Evolutionary conservation across 1,140 invertebrate species (phyloP).

Genomic region (Scaptomyza pallida): DNA sequence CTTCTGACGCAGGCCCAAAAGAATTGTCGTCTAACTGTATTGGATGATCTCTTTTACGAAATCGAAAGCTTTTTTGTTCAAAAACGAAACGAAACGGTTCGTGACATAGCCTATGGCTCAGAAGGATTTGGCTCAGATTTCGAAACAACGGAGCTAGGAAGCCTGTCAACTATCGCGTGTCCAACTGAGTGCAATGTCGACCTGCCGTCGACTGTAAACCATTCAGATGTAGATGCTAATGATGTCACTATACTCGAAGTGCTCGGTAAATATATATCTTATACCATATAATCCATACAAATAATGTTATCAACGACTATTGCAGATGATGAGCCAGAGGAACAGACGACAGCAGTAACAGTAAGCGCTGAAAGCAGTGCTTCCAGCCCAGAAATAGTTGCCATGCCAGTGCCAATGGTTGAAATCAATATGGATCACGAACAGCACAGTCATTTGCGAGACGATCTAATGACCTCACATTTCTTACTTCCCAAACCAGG

Average conservation of each 20-base stretch:
- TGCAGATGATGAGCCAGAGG: conserved; percentile 44
- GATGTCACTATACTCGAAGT: conserved; percentile 34
- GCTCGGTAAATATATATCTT: conserved; percentile 22
- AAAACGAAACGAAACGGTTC: conserved; percentile 49
- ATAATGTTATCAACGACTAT: not conserved
- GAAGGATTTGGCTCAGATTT: conserved; percentile 38
- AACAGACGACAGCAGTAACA: not conserved
- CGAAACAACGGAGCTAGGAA: conserved; percentile 16
- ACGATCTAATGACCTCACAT: conserved; percentile 26
- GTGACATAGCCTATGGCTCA: conserved; percentile 20
- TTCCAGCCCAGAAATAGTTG: not conserved
- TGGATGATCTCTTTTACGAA: conserved; percentile 61
- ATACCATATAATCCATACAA: not conserved
- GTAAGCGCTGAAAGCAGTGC: not conserved
- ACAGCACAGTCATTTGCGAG: conserved; percentile 49
- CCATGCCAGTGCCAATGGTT: conserved; percentile 55
- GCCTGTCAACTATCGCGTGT: not conserved
- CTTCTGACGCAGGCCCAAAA: conserved; percentile 38
- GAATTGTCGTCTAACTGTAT: conserved; percentile 43
- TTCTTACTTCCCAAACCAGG: conserved; percentile 16
- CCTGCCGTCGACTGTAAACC: not conserved
- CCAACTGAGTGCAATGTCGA: conserved; percentile 1
- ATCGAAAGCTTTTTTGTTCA: conserved; percentile 55
- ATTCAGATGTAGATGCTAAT: not conserved
- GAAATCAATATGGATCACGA: conserved; percentile 62